phyloP scores from a whole-genome alignment of 2,797 vertebrate genomes.

The Saxicola maurus region DNA sequence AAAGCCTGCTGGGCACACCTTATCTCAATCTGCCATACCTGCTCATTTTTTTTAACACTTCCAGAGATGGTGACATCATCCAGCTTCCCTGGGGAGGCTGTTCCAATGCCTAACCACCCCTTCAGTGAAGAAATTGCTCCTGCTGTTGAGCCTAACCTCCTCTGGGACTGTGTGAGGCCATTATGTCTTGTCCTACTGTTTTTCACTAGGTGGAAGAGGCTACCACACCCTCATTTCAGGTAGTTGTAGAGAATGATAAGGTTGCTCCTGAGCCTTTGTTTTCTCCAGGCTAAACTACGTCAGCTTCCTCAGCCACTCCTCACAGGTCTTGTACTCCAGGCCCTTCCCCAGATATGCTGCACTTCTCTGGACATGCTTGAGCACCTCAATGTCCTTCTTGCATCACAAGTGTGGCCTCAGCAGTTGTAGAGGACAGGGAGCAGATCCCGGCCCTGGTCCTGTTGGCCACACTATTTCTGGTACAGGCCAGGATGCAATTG shows the following conservation, averaged over 20 bases:
- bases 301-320: background rate
- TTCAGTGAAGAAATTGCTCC: background rate
- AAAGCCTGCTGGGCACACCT: background rate
- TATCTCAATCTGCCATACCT: background rate
- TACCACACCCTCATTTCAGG: background rate
- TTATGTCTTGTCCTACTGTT: background rate
- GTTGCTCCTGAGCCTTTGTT: background rate
- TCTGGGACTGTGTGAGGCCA: background rate
- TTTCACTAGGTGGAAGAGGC: background rate
- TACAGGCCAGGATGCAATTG: background rate
- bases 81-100: background rate
- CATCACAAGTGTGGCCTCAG: no score
- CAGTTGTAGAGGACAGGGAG: fast-evolving
- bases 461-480: background rate
- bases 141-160: background rate
- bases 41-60: background rate
- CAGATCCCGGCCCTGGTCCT: background rate
- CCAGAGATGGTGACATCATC: background rate
- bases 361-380: background rate
- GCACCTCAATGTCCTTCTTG: background rate
- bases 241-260: background rate
- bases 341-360: background rate
- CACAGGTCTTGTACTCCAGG: background rate
- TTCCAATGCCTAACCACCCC: background rate
- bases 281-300: background rate